Evolutionary conservation across 2,888 invertebrate genomes (phyloP), one percentile per base, ranked within the genome.

Genomic region (Campoplex nolae): DNA sequence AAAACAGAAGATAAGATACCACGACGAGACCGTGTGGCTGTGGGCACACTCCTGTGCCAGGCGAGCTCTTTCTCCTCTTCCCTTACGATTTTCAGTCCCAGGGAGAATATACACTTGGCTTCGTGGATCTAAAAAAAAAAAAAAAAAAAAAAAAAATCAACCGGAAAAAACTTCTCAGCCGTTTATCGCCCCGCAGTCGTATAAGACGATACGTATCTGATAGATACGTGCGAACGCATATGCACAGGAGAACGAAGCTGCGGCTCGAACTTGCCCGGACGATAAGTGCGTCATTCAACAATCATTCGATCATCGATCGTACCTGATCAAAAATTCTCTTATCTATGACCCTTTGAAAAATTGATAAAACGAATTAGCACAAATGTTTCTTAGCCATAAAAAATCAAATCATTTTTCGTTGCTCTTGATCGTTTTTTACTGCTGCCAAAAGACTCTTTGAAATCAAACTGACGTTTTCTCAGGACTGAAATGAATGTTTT

Each of bases 1-100:
- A 70, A 35, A 62, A 62, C 35, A 62, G 48, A 35, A 62, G 85
- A 83, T 85, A 85, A 85, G 85, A 78, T 85, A 85, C 79, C 82
- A n/a, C 23, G 75, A 70, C 48, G 77, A 76, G 77, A 75, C 45
- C 77, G 68, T 82, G 58, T 58, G n/a, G n/a, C 81, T 77, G 62
- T 73, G 54, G 48, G 68, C 58, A 62, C 75, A 67, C 81, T 85
- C 62, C 28, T 58, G 18, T 62, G 62, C 32, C 48, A 13, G 35
- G 62, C 62, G 62, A 4, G 38, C 56, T 73, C 54, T 74, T 23
- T 56, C 58, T 78, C 74, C 71, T 51, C 42, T 78, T 68, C 65
- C 45, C 65, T 35, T 32, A 58, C 23, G 45, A 32, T 71, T 65
- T 51, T 16, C 45, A 51, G 18, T 32, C 73, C 13, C 28, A 1